Evolutionary conservation across 2,888 invertebrate genomes (phyloP), one percentile per base, ranked within the genome.

Genomic region (Mechanitis mazaeus): DNA sequence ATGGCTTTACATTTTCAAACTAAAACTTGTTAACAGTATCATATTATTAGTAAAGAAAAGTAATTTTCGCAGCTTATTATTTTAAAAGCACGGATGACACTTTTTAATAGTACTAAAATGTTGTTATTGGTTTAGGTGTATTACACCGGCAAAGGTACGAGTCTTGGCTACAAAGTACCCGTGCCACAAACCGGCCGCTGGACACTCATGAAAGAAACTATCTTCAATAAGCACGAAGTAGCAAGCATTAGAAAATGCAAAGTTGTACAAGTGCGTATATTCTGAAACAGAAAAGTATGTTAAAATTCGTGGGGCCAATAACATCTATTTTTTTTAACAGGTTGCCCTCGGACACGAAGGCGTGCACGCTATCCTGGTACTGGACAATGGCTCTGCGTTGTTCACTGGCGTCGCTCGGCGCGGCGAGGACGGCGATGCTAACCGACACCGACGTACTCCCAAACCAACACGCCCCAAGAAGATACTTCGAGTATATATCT

Each of bases 271-370:
- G 88, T 89, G 72, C 33, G 61, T 57, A 50, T 7, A 20, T 28
- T 35, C 9, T 9, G 6, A 42, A 42, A 9, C 42, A 7, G 7
- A 9, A 1, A 9, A 42, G 6, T 42, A 42, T 42, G 9, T 42
- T 42, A 42, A 42, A 9, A 42, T 3, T 42, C 1, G 31, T 33
- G 11, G 38, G 3, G 12, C 11, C 20, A 31, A 58, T 50, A 28
- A 38, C 38, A 69, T 35, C 3, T 3, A 50, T 45, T 62, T 6
- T 11, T 9, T 93, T 75, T 92, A 95, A 85, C 91, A 97, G 84
- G 93, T 97, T 66, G 95, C 97, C 0, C 93, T 97, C 2, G 98
- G 98, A 0, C 98, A 98, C 76, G 98, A 99, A 78, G 97, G 98
- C 1, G 93, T 96, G 57, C 97, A 99, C 81, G 97, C 96, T 0